phyloP scores from a whole-genome alignment of 2,113 vertebrate genomes.

The Stegastes partitus region DNA sequence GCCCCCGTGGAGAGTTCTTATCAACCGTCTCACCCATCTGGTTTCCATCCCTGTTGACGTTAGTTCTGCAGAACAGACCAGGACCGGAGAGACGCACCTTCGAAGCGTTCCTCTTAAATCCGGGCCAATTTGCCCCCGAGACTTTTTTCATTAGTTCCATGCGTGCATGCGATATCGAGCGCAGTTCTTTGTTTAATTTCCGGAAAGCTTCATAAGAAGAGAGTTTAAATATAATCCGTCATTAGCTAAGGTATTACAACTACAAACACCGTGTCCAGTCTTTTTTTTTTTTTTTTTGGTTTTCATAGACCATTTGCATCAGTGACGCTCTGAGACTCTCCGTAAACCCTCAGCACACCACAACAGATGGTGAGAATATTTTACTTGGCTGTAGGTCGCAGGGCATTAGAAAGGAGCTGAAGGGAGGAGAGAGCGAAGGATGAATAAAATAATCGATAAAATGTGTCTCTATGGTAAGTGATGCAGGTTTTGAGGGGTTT shows the following conservation, averaged over 20 bases:
- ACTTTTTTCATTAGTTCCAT: conserved; percentile 1
- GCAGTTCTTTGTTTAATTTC: background rate
- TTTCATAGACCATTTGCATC: conserved; percentile 46
- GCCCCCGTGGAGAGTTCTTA: conserved; percentile 55
- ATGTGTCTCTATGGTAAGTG: background rate
- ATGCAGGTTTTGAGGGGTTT: too few relatives aligned
- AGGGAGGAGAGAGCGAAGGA: background rate
- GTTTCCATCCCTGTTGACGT: conserved; percentile 66
- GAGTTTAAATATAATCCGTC: too few relatives aligned
- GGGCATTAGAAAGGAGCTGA: background rate
- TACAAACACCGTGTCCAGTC: too few relatives aligned
- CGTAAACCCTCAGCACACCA: conserved; percentile 20
- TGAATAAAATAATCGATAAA: conserved; percentile 9
- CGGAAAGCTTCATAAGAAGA: background rate
- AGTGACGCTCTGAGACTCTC: background rate
- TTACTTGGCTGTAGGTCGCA: conserved; percentile 32
- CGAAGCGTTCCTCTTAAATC: conserved; percentile 15
- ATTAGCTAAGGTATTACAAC: too few relatives aligned
- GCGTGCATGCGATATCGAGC: background rate
- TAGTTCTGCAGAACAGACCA: conserved; percentile 24
- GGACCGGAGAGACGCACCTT: conserved; percentile 16
- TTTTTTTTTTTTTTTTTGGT: background rate
- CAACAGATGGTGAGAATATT: conserved; percentile 60
- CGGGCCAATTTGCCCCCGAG: conserved; percentile 20
- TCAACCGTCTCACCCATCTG: conserved; percentile 72